phyloP scores from a whole-genome alignment of 2,888 invertebrate species.

The Liposcelis brunnea region DNA sequence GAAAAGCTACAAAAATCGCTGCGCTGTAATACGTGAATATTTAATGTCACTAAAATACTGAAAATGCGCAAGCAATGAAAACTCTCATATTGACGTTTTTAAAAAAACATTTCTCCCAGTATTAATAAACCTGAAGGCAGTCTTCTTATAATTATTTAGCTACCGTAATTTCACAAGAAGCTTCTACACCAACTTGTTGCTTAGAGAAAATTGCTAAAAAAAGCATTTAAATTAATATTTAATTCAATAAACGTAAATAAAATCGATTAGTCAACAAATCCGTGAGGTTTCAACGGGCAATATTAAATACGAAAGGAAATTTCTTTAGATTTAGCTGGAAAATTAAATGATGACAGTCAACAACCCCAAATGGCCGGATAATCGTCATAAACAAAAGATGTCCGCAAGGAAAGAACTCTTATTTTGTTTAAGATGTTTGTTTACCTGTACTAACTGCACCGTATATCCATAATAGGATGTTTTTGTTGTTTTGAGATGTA shows the following conservation, averaged over 20 bases:
- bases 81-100: not conserved
- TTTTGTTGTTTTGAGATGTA: not conserved
- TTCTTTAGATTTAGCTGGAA: not conserved
- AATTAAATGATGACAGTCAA: conserved; percentile 9
- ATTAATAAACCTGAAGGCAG: not conserved
- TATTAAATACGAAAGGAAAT: not conserved
- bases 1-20: no score
- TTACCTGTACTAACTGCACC: conserved; percentile 6
- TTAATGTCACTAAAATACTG: not conserved
- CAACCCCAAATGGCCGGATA: conserved; percentile 9
- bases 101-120: not conserved
- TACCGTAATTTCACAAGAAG: not conserved
- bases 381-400: conserved; percentile 10
- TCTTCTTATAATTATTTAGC: not conserved
- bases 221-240: not conserved
- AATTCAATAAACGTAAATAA: not conserved
- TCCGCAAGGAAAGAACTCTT: not conserved
- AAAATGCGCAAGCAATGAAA: conserved; percentile 5
- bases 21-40: no score
- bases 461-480: not conserved
- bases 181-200: not conserved
- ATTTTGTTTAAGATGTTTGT: not conserved
- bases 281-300: not conserved
- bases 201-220: not conserved
- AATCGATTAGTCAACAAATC: not conserved